These are phyloP conservation scores for Glaucomys volans DNA, from an alignment of 2,113 vertebrate species.

Conservation along the genomic window DNA sequence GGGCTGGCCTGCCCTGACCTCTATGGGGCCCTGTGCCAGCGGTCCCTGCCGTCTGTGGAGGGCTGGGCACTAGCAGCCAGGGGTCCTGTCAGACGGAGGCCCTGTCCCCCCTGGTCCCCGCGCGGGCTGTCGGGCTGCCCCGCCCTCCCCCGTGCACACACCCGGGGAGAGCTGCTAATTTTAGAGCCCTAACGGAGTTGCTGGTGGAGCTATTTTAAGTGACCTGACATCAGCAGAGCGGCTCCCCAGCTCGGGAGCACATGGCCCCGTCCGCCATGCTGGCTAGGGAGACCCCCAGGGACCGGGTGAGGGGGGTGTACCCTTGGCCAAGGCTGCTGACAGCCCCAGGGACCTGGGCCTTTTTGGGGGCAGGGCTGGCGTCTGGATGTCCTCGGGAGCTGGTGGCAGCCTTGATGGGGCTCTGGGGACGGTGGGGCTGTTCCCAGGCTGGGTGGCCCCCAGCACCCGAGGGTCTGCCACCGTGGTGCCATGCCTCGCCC, in stretches of 20 bases:
- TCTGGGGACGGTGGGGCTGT: too few species aligned
- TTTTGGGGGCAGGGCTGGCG: neutral
- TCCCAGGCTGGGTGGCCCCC: too few species aligned
- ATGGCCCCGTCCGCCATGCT: neutral
- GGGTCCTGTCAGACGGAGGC: too few species aligned
- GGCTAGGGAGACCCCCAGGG: neutral
- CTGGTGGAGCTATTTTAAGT: conserved; percentile 86
- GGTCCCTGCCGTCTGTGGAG: too few species aligned
- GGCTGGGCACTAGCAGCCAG: too few species aligned
- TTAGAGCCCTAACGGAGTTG: conserved; percentile 85
- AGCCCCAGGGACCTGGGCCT: neutral
- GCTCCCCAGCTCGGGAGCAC: conserved; percentile 68
- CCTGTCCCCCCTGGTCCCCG: too few species aligned
- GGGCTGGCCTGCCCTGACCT: neutral
- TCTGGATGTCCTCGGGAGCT: neutral
- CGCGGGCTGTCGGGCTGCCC: too few species aligned
- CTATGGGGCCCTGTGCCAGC: neutral
- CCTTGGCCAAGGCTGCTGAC: neutral
- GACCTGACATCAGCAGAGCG: conserved; percentile 83
- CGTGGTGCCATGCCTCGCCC: too few species aligned
- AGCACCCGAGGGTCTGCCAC: too few species aligned
- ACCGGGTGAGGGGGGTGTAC: neutral
- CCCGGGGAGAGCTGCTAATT: conserved; percentile 81
- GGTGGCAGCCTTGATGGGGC: accelerated
- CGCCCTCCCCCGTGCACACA: neutral